Base-by-base conservation (phyloP, 2,113 vertebrate genomes). In the Erythrocercus mccallii region DNA sequence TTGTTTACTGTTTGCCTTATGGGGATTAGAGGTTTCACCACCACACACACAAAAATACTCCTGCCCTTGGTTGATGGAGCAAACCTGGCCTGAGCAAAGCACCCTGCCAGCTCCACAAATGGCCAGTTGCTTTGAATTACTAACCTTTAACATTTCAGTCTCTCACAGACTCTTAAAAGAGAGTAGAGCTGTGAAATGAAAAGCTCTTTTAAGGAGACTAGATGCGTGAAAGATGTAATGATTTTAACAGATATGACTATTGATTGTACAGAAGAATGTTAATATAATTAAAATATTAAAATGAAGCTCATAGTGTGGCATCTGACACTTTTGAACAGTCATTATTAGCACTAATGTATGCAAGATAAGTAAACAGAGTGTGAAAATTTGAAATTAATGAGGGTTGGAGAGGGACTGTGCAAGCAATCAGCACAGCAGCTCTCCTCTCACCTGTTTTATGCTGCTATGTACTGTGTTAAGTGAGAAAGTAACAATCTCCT, bases 281-380 rank as follows among this genome's bases (percentile, higher is more conserved):
- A 85, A 82, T 90, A 66, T 89, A 86, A 93, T 94, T 89, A 93
- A 79, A 95, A 92, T 50, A 86, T 88, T 88, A 80, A 92, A 96
- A 53, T 88, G 16, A 81, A 81, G 23, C 65, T 94, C 38, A 44
- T 19, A 40, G 12, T 91, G 13, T 69, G 60, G 20, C 50, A 81
- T 87, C 76, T 95, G 78, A 72, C 72, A 64, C 81, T 92, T 86
- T 90, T 90, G 64, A 96, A 40, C 65, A 92, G 48, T 94, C 80
- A 86, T 96, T 95, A 86, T 96, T 95, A 92, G 27, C 79, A 35
- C 47, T 86, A 85, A 88, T 88, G 22, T 88, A 77, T 83, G 76
- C 76, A 81, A 3, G 19, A 56, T 92, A 92, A 95, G 69, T 69
- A 95, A 91, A 80, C 50, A 88, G 61, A 94, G 47, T 81, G 79